Evolutionary conservation across 1,140 invertebrate genomes (phyloP).

Genomic region (Lysiphlebus fabarum): DNA sequence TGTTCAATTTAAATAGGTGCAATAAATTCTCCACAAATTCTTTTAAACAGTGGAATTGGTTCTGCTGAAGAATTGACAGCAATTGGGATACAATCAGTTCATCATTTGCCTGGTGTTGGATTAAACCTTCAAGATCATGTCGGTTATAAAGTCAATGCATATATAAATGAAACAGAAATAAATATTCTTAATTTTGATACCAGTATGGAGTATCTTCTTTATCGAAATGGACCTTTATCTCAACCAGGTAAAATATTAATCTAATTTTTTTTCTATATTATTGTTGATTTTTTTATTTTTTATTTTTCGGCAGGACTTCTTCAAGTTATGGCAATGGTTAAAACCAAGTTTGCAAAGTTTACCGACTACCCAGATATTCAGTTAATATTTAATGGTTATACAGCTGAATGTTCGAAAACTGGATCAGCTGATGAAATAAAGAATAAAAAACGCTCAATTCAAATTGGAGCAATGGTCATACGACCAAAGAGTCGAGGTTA

Average conservation of each 20-base stretch:
- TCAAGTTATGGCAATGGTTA: no score
- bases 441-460: no score
- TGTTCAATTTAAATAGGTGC: constrained; percentile 53
- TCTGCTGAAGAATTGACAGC: constrained; percentile 67
- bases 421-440: no score
- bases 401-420: no score
- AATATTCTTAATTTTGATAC: constrained; percentile 81
- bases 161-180: constrained; percentile 78
- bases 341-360: no score
- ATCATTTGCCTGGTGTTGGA: constrained; percentile 79
- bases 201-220: constrained; percentile 80
- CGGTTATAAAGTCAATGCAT: constrained; percentile 71
- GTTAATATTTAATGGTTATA: no score
- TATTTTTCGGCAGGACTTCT: constrained; percentile 55
- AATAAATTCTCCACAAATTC: constrained; percentile 76
- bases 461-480: no score
- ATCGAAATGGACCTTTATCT: constrained; percentile 80
- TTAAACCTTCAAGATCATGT: constrained; percentile 87
- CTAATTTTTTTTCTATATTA: neutral
- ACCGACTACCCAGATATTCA: no score
- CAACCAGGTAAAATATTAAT: constrained; percentile 62
- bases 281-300: no score
- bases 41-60: constrained; percentile 79
- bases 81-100: constrained; percentile 64
- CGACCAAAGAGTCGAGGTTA: no score